These are phyloP conservation scores for Himalopsyche phryganea DNA, from an alignment of 1,140 invertebrate species.

Conservation along the genomic window DNA sequence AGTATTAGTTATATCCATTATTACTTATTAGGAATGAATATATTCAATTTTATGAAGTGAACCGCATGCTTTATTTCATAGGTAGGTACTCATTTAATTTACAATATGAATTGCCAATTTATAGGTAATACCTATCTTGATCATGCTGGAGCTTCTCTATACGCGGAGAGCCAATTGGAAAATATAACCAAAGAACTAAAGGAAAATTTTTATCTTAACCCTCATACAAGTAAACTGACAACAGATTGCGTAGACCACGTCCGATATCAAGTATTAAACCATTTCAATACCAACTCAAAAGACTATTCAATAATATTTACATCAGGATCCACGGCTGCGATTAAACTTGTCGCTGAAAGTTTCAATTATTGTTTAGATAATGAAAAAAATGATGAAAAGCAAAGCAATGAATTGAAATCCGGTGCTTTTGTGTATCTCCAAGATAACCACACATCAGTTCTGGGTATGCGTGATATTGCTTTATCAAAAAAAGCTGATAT, in stretches of 20 bases:
- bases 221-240: constrained; percentile 78
- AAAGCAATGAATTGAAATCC: constrained; percentile 29
- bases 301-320: constrained; percentile 91
- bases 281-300: constrained; percentile 77
- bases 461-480: constrained; percentile 79
- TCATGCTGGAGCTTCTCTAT: constrained; percentile 84
- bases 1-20: too few relatives aligned
- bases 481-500: constrained; percentile 51
- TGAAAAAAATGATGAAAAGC: constrained; percentile 33
- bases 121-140: constrained; percentile 81
- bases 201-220: constrained; percentile 78
- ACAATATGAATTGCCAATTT: too few relatives aligned
- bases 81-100: too few relatives aligned
- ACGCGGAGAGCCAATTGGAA: constrained; percentile 71
- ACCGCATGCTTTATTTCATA: too few relatives aligned
- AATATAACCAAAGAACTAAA: constrained; percentile 63
- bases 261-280: constrained; percentile 73
- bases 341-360: constrained; percentile 80
- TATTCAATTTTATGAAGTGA: too few relatives aligned
- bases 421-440: constrained; percentile 77
- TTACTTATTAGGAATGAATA: too few relatives aligned
- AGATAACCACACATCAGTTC: constrained; percentile 93
- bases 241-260: constrained; percentile 78
- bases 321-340: constrained; percentile 77
- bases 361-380: constrained; percentile 57